Evolutionary conservation across 2,888 invertebrate genomes (phyloP).

Genomic region (Clanis bilineata): DNA sequence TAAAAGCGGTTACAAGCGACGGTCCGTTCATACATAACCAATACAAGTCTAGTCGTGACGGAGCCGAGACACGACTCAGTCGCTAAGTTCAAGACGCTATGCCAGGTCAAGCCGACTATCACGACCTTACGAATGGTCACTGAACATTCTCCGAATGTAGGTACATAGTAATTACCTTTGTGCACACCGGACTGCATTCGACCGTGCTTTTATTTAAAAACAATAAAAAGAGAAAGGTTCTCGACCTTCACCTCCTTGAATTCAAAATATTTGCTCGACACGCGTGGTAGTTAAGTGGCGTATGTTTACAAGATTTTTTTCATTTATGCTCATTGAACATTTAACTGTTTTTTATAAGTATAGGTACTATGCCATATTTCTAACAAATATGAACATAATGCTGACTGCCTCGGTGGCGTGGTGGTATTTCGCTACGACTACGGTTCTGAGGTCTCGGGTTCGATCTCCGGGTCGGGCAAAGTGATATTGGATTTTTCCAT

Average conservation of each 20-base stretch:
- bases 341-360: no score
- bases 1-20: neutral
- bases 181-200: slow-evolving; percentile 23
- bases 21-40: slow-evolving; percentile 18
- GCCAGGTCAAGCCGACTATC: slow-evolving; percentile 43
- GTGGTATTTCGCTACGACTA: no score
- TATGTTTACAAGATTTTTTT: no score
- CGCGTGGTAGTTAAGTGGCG: neutral
- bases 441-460: no score
- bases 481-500: no score
- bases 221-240: slow-evolving; percentile 21
- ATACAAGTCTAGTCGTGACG: slow-evolving; percentile 27
- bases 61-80: slow-evolving; percentile 36
- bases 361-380: no score
- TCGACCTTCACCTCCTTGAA: slow-evolving; percentile 17
- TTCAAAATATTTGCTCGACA: slow-evolving; percentile 11
- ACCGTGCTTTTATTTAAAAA: slow-evolving; percentile 18
- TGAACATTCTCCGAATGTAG: slow-evolving; percentile 27
- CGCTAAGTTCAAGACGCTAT: slow-evolving; percentile 41
- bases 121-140: slow-evolving; percentile 42
- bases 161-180: slow-evolving; percentile 24
- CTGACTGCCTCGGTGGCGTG: no score
- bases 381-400: no score
- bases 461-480: no score
- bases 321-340: no score